phyloP scores from a whole-genome alignment of 2,888 invertebrate species.

The Xestia ashworthii region DNA sequence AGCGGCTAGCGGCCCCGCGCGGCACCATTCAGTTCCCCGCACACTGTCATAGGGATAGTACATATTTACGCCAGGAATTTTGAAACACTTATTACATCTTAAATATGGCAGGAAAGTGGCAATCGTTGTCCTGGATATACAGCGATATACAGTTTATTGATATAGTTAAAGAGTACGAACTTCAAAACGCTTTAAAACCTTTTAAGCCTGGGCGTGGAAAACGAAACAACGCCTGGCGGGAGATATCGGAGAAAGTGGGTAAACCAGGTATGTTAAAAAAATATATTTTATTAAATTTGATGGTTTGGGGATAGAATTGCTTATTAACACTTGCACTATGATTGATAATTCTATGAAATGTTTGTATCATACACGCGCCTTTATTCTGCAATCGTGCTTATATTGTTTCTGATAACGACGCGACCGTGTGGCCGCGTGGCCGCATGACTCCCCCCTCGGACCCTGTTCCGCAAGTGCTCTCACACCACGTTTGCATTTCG shows the following conservation, averaged over 20 bases:
- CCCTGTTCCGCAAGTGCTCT: background rate
- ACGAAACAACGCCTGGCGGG: background rate
- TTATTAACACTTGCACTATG: conserved; percentile 3
- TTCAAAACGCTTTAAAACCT: background rate
- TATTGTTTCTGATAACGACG: background rate
- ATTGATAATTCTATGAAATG: background rate
- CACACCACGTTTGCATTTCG: background rate
- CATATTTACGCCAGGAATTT: conserved; percentile 12
- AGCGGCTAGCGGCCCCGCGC: conserved; percentile 11
- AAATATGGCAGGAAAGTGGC: background rate
- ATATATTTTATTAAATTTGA: background rate
- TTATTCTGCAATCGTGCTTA: background rate
- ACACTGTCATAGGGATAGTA: background rate
- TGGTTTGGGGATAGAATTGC: conserved; percentile 13
- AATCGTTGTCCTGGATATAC: background rate
- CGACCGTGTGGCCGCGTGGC: background rate
- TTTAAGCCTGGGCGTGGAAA: fast-evolving
- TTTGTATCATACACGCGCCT: background rate
- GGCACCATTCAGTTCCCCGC: conserved; percentile 28
- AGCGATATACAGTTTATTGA: conserved; percentile 9
- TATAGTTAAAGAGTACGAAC: conserved; percentile 14
- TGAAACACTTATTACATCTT: background rate
- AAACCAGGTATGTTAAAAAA: conserved; percentile 32
- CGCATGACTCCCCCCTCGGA: background rate
- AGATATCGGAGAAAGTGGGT: background rate